Percentiles rank a stretch among this genome's conserved stretches.
phyloP scores from a whole-genome alignment of 2,113 vertebrate genomes.

The Podarcis muralis region DNA sequence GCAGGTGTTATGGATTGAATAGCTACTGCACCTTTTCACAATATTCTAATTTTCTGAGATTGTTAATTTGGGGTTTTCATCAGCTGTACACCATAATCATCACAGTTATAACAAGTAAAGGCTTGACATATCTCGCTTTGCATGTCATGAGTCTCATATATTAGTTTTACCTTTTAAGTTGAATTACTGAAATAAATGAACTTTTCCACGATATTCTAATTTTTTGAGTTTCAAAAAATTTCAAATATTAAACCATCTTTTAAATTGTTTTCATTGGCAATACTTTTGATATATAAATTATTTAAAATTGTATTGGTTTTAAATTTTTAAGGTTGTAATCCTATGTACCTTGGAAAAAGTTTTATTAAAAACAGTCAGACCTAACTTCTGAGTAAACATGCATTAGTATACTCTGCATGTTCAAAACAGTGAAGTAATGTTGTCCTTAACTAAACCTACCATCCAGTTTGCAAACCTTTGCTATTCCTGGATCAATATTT shows the following conservation, averaged over 20 bases:
- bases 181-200: too few relatives aligned
- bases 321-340: background rate
- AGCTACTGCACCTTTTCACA: too few relatives aligned
- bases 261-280: background rate
- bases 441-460: slow-evolving; percentile 77
- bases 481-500: slow-evolving; percentile 97
- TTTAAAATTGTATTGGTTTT: background rate
- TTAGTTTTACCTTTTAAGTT: too few relatives aligned
- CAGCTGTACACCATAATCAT: too few relatives aligned
- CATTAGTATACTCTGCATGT: background rate
- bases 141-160: too few relatives aligned
- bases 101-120: too few relatives aligned
- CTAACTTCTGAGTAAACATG: background rate
- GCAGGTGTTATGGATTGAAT: too few relatives aligned
- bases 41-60: too few relatives aligned
- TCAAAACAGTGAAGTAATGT: slow-evolving; percentile 34
- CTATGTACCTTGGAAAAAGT: background rate
- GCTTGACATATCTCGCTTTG: too few relatives aligned
- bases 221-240: too few relatives aligned
- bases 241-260: background rate
- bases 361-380: background rate
- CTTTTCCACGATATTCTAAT: too few relatives aligned
- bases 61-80: too few relatives aligned
- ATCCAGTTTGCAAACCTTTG: slow-evolving; percentile 95
- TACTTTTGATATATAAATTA: background rate